Evolutionary conservation across 1,140 invertebrate genomes (phyloP).

Genomic region (Musca vetustissima): DNA sequence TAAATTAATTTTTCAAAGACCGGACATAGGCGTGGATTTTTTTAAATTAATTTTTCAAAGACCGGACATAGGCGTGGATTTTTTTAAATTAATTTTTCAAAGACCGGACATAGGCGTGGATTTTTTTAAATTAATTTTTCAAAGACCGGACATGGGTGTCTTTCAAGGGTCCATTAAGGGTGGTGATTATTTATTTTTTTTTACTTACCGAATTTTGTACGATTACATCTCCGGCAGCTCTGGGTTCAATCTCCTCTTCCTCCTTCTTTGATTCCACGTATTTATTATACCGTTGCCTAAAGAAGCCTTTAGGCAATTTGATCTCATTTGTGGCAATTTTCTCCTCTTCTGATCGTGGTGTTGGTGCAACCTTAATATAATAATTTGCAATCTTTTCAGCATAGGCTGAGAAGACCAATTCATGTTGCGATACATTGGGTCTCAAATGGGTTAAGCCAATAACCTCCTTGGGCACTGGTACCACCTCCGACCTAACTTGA

Average conservation of each 20-base stretch:
- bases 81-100: no score
- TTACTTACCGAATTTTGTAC: no score
- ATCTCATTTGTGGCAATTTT: not conserved
- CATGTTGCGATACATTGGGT: slow-evolving; percentile 5
- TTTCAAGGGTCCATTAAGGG: no score
- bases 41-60: no score
- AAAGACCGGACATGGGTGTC: no score
- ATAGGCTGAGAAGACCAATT: slow-evolving; percentile 27
- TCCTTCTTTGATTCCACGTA: not conserved
- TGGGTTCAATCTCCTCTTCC: not conserved
- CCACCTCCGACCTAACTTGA: slow-evolving; percentile 14
- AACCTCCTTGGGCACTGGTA: slow-evolving; percentile 24
- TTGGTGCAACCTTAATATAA: slow-evolving; percentile 48
- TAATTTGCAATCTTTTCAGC: slow-evolving; percentile 25
- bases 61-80: no score
- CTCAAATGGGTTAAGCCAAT: slow-evolving; percentile 5
- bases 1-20: no score
- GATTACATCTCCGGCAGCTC: slow-evolving; percentile 4
- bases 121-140: no score
- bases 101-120: no score
- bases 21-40: no score
- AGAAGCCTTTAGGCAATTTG: not conserved
- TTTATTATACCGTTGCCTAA: not conserved
- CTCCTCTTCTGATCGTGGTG: slow-evolving; percentile 21
- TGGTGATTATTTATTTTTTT: no score